These are phyloP conservation scores for Istiophorus platypterus DNA, from an alignment of 2,113 vertebrate species.

Conservation along the genomic window DNA sequence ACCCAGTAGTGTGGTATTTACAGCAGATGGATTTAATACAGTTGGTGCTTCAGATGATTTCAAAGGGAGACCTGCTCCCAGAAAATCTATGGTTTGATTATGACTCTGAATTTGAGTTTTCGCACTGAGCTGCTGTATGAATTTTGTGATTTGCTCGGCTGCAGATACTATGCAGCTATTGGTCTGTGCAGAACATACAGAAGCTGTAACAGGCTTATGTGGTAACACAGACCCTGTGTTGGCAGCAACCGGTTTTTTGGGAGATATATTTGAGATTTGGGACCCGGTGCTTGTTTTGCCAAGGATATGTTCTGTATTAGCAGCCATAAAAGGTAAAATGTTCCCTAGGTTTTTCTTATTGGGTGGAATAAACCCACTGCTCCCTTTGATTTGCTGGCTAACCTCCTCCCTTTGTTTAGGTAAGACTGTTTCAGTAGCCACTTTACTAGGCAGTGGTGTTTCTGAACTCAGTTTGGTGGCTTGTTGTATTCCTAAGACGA, in stretches of 20 bases:
- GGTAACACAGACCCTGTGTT: slow-evolving; percentile 8
- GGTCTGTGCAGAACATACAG: slow-evolving; percentile 49
- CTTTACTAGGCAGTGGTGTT: background rate
- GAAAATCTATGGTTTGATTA: slow-evolving; percentile 13
- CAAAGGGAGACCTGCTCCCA: background rate
- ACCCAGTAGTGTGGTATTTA: background rate
- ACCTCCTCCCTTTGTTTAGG: slow-evolving; percentile 23
- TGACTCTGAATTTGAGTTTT: slow-evolving; percentile 15
- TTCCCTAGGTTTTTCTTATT: slow-evolving; percentile 32
- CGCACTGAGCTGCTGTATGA: slow-evolving; percentile 2
- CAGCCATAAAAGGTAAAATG: slow-evolving; percentile 16
- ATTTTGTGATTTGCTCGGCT: slow-evolving; percentile 25
- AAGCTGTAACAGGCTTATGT: slow-evolving; percentile 50
- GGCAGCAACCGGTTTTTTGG: background rate
- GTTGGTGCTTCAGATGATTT: slow-evolving; percentile 9
- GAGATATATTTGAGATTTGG: slow-evolving; percentile 9
- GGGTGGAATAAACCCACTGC: background rate
- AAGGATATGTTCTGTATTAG: background rate
- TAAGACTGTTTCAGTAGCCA: background rate
- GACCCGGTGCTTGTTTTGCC: slow-evolving; percentile 13
- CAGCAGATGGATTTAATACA: slow-evolving; percentile 5
- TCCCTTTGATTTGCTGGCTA: slow-evolving; percentile 4
- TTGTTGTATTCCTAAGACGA: slow-evolving; percentile 7
- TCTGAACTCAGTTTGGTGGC: slow-evolving; percentile 23
- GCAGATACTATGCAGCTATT: slow-evolving; percentile 20